phyloP scores from a whole-genome alignment of 2,113 vertebrate species.

The Sinosuthora webbiana region DNA sequence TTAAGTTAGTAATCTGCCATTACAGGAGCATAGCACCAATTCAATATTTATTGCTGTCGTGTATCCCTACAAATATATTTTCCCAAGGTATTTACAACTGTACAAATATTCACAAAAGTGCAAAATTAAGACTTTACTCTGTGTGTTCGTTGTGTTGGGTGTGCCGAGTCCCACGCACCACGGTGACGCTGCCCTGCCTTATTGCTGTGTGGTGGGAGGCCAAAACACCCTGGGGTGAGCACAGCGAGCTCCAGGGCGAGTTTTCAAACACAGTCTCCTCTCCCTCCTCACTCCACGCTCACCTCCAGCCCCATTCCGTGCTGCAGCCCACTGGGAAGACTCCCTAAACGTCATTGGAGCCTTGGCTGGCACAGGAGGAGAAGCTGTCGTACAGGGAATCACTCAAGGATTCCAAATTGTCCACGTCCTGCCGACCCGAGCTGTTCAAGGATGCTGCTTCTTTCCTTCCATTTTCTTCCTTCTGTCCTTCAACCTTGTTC shows the following conservation, averaged over 20 bases:
- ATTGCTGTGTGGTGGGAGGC: constrained; percentile 10
- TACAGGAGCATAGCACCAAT: constrained; percentile 73
- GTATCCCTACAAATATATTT: constrained; percentile 81
- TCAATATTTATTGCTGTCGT: constrained; percentile 76
- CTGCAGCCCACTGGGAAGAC: neutral
- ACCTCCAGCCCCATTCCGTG: neutral
- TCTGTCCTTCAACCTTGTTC: constrained; percentile 60
- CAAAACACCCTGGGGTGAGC: neutral
- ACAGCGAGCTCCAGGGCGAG: neutral
- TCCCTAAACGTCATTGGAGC: constrained; percentile 79
- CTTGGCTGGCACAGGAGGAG: constrained; percentile 87
- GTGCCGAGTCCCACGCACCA: neutral
- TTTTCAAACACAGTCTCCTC: neutral
- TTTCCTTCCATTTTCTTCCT: constrained; percentile 62
- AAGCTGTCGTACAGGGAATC: constrained; percentile 91
- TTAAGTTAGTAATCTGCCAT: constrained; percentile 70
- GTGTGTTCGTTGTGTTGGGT: neutral
- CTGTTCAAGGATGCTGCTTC: constrained; percentile 72
- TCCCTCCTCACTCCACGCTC: neutral
- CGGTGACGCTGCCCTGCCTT: neutral
- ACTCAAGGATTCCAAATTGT: constrained; percentile 81
- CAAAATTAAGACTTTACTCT: constrained; percentile 78
- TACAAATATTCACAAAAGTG: constrained; percentile 86
- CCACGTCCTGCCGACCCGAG: constrained; percentile 62
- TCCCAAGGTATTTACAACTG: constrained; percentile 76